These are phyloP conservation scores for Cordilura impudica DNA, from an alignment of 2,888 invertebrate genomes.

Conservation along the genomic window DNA sequence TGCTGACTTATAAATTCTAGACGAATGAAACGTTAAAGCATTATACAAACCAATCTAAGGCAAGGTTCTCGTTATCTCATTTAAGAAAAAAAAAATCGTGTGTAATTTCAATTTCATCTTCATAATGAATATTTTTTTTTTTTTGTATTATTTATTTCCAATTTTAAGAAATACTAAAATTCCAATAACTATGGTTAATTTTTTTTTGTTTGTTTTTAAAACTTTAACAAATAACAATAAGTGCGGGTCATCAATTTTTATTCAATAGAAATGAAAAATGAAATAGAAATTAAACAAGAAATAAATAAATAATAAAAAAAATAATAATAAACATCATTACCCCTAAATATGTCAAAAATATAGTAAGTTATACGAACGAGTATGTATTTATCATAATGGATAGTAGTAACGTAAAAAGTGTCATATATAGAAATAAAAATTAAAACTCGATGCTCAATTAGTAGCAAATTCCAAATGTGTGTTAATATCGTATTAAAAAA, in stretches of 20 bases:
- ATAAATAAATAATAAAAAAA: conserved; percentile 59
- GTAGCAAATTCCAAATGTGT: neutral
- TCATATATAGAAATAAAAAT: conserved; percentile 28
- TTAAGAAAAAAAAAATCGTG: neutral
- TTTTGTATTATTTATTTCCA: conserved; percentile 37
- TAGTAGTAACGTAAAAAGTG: neutral
- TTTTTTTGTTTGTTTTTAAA: conserved; percentile 48
- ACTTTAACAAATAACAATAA: conserved; percentile 67
- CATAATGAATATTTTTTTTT: conserved; percentile 42
- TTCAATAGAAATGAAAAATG: conserved; percentile 53
- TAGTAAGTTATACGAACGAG: neutral
- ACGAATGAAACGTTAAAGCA: too few relatives aligned
- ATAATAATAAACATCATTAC: conserved; percentile 6
- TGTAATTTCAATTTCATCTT: neutral
- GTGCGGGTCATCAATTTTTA: conserved; percentile 61
- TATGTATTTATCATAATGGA: neutral
- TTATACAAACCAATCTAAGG: neutral
- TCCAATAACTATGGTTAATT: conserved; percentile 50
- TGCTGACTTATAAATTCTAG: too few relatives aligned
- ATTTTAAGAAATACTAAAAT: conserved; percentile 41
- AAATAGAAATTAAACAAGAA: conserved; percentile 63
- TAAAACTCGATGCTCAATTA: conserved; percentile 1
- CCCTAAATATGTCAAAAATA: conserved; percentile 30
- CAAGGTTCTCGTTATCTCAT: too few relatives aligned
- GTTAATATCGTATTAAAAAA: conserved; percentile 1